A percentile compares a stretch with the other conserved stretches of the same genome.
Evolutionary conservation across 1,140 invertebrate species (phyloP).

Genomic region (Eueides isabella): DNA sequence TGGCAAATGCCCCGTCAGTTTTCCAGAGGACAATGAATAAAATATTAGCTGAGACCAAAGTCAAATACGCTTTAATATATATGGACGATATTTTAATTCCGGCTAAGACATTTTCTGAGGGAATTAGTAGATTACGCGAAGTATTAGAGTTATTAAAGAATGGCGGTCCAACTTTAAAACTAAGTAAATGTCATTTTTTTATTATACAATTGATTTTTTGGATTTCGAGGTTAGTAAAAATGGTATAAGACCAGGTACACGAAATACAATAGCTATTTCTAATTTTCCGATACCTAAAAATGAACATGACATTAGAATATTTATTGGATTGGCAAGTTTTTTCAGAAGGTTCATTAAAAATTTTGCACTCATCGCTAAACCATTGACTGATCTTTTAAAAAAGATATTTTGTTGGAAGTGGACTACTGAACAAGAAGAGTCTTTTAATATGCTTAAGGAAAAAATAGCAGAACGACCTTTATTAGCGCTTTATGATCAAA

Average conservation of each 20-base stretch:
- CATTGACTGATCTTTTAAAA: slow-evolving; percentile 31
- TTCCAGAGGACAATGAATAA: slow-evolving; percentile 27
- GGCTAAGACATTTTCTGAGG: too few species aligned
- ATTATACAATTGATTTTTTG: neutral
- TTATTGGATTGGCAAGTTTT: too few species aligned
- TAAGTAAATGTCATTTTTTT: slow-evolving; percentile 42
- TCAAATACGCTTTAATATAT: slow-evolving; percentile 15
- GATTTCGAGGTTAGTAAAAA: slow-evolving; percentile 4
- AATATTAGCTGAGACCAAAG: slow-evolving; percentile 11
- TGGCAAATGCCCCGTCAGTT: too few species aligned
- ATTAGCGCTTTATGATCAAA: slow-evolving; percentile 44
- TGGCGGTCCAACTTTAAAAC: slow-evolving; percentile 25
- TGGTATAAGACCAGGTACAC: slow-evolving; percentile 5
- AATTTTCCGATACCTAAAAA: too few species aligned
- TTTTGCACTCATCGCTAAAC: too few species aligned
- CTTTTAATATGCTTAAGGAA: slow-evolving; percentile 21
- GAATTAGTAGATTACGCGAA: slow-evolving; percentile 21
- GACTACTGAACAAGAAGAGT: neutral
- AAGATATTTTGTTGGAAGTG: slow-evolving; percentile 31
- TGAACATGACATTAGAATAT: too few species aligned
- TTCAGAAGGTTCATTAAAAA: too few species aligned
- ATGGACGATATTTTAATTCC: slow-evolving; percentile 28
- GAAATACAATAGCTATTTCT: too few species aligned
- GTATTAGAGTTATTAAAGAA: slow-evolving; percentile 26
- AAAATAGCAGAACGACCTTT: slow-evolving; percentile 33